phyloP scores from a whole-genome alignment of 2,888 invertebrate genomes.

The Pseudoips prasinana region DNA sequence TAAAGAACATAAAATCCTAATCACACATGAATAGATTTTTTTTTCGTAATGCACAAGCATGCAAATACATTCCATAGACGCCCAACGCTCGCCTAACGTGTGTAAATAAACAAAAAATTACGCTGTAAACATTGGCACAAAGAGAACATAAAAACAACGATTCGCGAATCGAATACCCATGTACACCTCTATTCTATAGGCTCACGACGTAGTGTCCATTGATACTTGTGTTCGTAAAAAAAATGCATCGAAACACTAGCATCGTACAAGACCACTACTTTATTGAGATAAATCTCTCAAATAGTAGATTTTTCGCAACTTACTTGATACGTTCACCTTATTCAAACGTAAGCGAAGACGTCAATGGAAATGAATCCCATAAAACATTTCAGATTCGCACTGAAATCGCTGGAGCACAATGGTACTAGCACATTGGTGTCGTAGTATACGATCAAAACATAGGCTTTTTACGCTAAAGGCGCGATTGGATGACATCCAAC shows the following conservation, averaged over 20 bases:
- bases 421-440: conserved; percentile 68
- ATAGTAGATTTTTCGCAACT: conserved; percentile 12
- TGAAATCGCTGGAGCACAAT: conserved; percentile 66
- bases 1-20: no score
- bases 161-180: conserved; percentile 54
- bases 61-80: conserved; percentile 30
- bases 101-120: conserved; percentile 73
- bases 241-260: conserved; percentile 38
- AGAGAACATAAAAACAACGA: conserved; percentile 62
- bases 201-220: conserved; percentile 36
- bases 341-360: conserved; percentile 45
- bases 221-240: conserved; percentile 31
- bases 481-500: conserved; percentile 22
- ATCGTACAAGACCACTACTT: conserved; percentile 19
- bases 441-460: conserved; percentile 73
- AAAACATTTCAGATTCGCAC: conserved; percentile 63
- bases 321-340: conserved; percentile 49
- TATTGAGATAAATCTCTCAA: conserved; percentile 24
- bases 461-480: conserved; percentile 57
- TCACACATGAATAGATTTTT: no score
- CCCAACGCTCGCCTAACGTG: conserved; percentile 50
- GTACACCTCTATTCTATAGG: conserved; percentile 20
- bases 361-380: conserved; percentile 60
- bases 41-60: conserved; percentile 6
- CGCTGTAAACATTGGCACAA: conserved; percentile 70